phyloP scores from a whole-genome alignment of 1,140 invertebrate genomes.

The Drosophila serrata region DNA sequence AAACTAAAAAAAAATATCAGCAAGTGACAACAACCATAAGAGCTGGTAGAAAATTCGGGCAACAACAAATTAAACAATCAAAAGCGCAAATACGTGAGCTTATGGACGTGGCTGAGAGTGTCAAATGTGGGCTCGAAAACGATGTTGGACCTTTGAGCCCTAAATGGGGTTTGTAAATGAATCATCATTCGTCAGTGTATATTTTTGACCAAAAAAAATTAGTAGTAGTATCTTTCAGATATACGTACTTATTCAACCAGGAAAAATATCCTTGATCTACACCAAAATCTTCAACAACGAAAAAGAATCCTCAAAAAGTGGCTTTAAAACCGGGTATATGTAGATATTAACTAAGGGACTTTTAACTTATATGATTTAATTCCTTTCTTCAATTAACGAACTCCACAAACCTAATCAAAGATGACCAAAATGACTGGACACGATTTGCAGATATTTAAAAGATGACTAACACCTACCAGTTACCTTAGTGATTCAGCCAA shows the following conservation, averaged over 20 bases:
- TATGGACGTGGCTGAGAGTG: conserved; percentile 64
- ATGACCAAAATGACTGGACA: conserved; percentile 4
- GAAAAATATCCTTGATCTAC: no score
- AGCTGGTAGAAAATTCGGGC: conserved; percentile 1
- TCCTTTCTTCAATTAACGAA: neutral
- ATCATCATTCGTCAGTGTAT: neutral
- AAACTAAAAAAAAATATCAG: conserved; percentile 9
- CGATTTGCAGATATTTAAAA: conserved; percentile 14
- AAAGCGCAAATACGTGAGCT: conserved; percentile 69
- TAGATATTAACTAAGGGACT: neutral
- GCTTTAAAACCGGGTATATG: neutral
- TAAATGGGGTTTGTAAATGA: conserved; percentile 15
- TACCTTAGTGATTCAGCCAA: conserved; percentile 20
- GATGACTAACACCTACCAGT: conserved; percentile 8
- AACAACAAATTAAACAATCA: conserved; percentile 52
- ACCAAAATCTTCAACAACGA: no score
- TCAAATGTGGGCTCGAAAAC: conserved; percentile 40
- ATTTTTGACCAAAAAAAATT: neutral
- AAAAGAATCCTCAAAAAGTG: neutral
- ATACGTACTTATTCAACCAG: rapidly evolving
- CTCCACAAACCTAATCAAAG: neutral
- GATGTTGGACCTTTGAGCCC: conserved; percentile 34
- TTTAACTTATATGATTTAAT: neutral
- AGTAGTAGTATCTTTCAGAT: neutral
- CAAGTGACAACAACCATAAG: conserved; percentile 35